phyloP scores from a whole-genome alignment of 2,888 invertebrate species.

The Sturmia bella region DNA sequence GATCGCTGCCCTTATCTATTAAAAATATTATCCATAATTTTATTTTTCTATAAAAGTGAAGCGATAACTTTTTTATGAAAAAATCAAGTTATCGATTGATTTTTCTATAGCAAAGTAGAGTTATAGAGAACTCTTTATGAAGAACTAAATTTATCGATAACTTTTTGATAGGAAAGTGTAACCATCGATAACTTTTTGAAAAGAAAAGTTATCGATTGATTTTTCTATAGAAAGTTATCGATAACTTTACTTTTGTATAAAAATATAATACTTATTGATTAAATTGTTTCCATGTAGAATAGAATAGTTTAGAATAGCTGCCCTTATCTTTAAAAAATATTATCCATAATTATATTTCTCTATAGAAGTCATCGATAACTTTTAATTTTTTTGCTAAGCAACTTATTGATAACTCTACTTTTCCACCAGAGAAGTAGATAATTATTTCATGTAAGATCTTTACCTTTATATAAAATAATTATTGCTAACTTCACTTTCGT shows the following conservation, averaged over 20 bases:
- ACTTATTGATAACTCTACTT: background rate
- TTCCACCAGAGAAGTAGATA: background rate
- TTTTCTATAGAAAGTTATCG: background rate
- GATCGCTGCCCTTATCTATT: background rate
- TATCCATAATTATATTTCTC: background rate
- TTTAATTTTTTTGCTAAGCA: background rate
- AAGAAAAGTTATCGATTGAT: background rate
- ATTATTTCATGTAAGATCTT: background rate
- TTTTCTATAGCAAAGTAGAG: background rate
- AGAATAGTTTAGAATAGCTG: background rate
- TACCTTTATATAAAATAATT: background rate
- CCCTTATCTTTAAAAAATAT: background rate
- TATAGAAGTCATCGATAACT: background rate
- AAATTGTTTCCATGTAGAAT: background rate
- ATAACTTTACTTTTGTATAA: background rate
- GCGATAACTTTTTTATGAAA: background rate
- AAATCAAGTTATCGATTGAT: background rate
- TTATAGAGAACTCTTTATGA: background rate
- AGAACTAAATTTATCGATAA: background rate
- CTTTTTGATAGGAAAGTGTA: background rate
- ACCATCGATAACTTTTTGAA: background rate
- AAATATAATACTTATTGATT: background rate
- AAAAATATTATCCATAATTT: background rate
- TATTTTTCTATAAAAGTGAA: background rate
- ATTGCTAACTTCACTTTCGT: background rate